Evolutionary conservation across 2,113 vertebrate species (phyloP).

Genomic region (Petroica traversi): DNA sequence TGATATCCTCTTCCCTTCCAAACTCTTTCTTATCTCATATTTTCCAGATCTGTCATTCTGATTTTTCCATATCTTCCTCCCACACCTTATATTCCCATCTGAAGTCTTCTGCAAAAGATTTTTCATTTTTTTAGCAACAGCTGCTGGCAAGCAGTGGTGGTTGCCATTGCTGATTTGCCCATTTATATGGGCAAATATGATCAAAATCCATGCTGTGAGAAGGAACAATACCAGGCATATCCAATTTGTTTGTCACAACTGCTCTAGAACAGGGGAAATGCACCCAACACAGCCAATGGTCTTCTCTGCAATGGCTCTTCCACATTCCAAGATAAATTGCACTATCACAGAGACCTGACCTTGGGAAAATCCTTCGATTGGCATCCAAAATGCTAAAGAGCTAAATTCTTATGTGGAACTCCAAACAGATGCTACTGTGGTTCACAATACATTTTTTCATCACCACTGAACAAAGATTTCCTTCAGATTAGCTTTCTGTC

Average conservation of each 20-base stretch:
- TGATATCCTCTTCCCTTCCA: neutral
- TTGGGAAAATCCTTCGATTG: rapidly evolving
- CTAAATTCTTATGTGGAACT: neutral
- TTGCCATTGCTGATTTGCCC: neutral
- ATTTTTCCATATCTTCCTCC: neutral
- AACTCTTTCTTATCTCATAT: neutral
- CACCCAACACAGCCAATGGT: neutral
- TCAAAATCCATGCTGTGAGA: neutral
- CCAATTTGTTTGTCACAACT: neutral
- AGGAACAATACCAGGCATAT: neutral
- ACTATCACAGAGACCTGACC: neutral
- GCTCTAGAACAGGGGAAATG: neutral
- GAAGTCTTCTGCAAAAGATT: neutral
- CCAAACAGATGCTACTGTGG: neutral
- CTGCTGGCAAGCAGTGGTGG: neutral
- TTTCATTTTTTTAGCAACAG: neutral
- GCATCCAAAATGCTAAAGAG: neutral
- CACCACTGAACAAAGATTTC: neutral
- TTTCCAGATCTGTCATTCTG: neutral
- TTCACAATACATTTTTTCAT: neutral
- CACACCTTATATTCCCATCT: neutral
- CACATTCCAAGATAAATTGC: neutral
- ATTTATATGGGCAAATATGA: neutral
- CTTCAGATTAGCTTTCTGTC: neutral
- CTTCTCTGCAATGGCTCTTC: neutral